Conservation (phyloP, 1,140 invertebrate genomes). For the Hylaeus anthracinus region DNA sequence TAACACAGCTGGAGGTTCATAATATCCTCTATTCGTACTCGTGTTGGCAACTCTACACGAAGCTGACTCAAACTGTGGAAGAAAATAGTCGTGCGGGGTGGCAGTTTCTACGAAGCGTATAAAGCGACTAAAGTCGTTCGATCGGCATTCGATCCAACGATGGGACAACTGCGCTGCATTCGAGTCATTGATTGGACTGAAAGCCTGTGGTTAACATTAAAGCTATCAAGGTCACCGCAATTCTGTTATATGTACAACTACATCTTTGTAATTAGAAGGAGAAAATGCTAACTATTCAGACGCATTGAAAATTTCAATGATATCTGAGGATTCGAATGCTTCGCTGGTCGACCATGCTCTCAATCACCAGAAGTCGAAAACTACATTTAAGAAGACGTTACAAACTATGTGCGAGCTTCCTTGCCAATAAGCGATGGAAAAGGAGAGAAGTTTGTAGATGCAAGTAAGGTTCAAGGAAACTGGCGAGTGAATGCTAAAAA, state of each 20-base stretch:
- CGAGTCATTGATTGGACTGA: not conserved
- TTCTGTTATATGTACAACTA: too few relatives aligned
- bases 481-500: slow-evolving; percentile 9
- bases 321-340: not conserved
- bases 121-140: not conserved
- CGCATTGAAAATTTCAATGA: slow-evolving; percentile 2
- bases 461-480: not conserved
- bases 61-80: not conserved
- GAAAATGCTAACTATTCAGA: not conserved
- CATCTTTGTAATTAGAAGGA: not conserved
- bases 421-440: not conserved
- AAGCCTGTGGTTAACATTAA: not conserved
- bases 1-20: too few relatives aligned
- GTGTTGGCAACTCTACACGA: too few relatives aligned
- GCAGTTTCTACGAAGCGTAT: not conserved
- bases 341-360: not conserved
- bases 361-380: not conserved
- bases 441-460: not conserved
- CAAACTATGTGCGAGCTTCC: slow-evolving; percentile 10
- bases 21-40: too few relatives aligned
- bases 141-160: not conserved
- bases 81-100: not conserved
- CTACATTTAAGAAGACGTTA: not conserved
- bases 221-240: too few relatives aligned
- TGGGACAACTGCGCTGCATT: not conserved